These are phyloP conservation scores for Chlorops oryzae DNA, from an alignment of 1,140 invertebrate species.

Conservation along the genomic window DNA sequence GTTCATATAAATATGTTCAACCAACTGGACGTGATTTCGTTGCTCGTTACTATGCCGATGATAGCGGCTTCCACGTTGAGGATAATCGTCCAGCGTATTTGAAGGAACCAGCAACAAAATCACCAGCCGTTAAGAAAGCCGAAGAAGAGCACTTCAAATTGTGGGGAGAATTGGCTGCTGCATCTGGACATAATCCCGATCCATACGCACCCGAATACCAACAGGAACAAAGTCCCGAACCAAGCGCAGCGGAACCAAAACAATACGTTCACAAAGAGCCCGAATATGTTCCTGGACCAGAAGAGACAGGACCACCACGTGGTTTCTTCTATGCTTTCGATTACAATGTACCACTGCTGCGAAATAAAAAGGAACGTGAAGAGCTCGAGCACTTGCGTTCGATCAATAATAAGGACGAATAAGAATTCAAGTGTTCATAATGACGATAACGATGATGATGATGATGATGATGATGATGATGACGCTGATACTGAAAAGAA, in stretches of 20 bases:
- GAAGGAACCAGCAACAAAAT: conserved; percentile 54
- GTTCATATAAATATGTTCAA: conserved; percentile 44
- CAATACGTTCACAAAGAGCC: conserved; percentile 38
- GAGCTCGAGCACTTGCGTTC: conserved; percentile 37
- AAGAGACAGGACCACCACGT: conserved; percentile 55
- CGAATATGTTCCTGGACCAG: conserved; percentile 38
- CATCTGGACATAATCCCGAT: conserved; percentile 50
- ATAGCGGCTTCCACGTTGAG: conserved; percentile 59
- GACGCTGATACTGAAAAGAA: too few relatives aligned
- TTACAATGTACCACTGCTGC: conserved; percentile 54
- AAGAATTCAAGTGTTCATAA: too few relatives aligned
- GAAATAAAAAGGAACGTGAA: conserved; percentile 42
- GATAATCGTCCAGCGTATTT: conserved; percentile 58
- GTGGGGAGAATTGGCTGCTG: conserved; percentile 57
- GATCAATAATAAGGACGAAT: conserved; percentile 39
- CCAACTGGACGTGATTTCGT: conserved; percentile 43
- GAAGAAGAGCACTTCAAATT: conserved; percentile 57
- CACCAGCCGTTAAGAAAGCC: conserved; percentile 54
- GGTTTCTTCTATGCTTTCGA: conserved; percentile 63
- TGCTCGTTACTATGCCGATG: conserved; percentile 59
- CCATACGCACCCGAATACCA: conserved; percentile 45
- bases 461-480: conserved; percentile 29
- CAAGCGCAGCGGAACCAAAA: conserved; percentile 27
- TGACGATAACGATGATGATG: conserved; percentile 38
- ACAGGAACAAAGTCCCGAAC: conserved; percentile 34